Base-by-base conservation (phyloP, 2,113 vertebrate species). In the Syngnathus floridae region DNA sequence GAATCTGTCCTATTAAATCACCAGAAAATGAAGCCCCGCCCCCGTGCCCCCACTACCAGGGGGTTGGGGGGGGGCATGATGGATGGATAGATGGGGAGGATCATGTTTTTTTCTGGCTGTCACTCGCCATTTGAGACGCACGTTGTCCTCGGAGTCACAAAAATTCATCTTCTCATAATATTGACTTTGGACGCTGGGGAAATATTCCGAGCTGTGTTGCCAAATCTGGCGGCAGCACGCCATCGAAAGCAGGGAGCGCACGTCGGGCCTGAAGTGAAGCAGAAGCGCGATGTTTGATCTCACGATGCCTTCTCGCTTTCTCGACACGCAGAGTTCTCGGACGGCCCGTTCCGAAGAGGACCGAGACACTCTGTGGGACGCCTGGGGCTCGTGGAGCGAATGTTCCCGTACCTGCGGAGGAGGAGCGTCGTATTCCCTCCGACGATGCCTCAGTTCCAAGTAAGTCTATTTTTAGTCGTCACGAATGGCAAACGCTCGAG, bases 351-450 rank as follows among this genome's bases (percentile, higher is more conserved):
- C 95, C 0, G 95, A 98, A 60, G 96, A 99, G 84, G 94, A 98
- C 78, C 86, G 82, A 22, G 96, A 97, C 45, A 92, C 92, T 0
- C 88, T 94, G 49, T 99, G 96, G 96, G 96, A 98, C 2, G 94
- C 95, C 67, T 99, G 96, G 96, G 95, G 96, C 26, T 88, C 91
- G 0, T 99, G 96, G 96, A 99, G 96, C 0, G 96, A 98, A 69
- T 99, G 96, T 67, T 99, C 96, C 0, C 93, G 96, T 38, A 96
- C 94, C 48, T 99, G 96, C 40, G 96, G 93, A 4, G 96, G 96
- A 26, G 96, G 96, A 0, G 96, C 96, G 62, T 98, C 96, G 0
- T 99, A 99, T 77, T 97, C 96, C 0, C 86, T 99, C 61, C 89
- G 96, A 75, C 91, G 96, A 70, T 98, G 96, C 78, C 92, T 98